phyloP scores from a whole-genome alignment of 2,888 invertebrate genomes.

The Hyalella azteca region DNA sequence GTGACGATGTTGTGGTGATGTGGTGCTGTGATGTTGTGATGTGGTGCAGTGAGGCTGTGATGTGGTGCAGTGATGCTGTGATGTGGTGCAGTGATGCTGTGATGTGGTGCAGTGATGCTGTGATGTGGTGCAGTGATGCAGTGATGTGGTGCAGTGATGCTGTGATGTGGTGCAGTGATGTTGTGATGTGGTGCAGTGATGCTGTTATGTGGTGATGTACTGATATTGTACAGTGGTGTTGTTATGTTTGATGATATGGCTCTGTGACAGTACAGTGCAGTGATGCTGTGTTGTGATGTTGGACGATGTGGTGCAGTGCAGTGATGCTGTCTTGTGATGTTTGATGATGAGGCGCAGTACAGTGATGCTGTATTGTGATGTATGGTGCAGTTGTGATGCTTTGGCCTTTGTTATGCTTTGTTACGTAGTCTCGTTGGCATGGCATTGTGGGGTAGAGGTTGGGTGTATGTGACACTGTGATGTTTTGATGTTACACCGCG shows the following conservation, averaged over 20 bases:
- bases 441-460: no score
- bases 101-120: not conserved
- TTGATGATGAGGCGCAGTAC: no score
- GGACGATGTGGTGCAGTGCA: no score
- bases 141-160: not conserved
- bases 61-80: constrained; percentile 65
- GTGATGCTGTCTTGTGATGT: no score
- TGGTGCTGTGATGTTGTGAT: constrained; percentile 65
- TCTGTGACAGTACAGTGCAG: no score
- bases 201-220: not conserved
- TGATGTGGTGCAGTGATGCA: not conserved
- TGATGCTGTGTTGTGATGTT: no score
- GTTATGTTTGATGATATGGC: not conserved
- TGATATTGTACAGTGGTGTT: not conserved
- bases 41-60: constrained; percentile 68
- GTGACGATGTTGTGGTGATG: constrained; percentile 64
- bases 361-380: no score
- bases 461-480: no score
- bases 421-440: no score
- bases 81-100: constrained; percentile 53
- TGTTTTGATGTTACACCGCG: no score
- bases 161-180: not conserved
- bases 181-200: not conserved
- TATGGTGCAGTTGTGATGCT: no score
- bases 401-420: no score